These are phyloP conservation scores for Raja brachyura DNA, from an alignment of 2,113 vertebrate genomes.

Conservation along the genomic window DNA sequence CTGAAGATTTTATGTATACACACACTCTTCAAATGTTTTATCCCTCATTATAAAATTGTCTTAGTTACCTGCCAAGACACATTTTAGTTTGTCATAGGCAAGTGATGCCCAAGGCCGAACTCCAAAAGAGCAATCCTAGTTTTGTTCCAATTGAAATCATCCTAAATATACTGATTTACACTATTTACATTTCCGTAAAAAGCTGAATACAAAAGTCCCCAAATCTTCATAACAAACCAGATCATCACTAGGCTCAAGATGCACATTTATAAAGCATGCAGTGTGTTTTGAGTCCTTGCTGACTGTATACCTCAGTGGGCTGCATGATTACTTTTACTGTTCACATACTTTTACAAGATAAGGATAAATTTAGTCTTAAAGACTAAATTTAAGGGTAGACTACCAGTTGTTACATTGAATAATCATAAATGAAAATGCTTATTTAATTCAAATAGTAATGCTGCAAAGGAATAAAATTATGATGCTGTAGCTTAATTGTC, in stretches of 20 bases:
- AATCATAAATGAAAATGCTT: background rate
- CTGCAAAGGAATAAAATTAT: background rate
- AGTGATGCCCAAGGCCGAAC: background rate
- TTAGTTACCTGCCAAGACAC: background rate
- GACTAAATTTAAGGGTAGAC: background rate
- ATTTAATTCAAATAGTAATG: background rate
- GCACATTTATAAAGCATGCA: background rate
- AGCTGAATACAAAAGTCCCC: background rate
- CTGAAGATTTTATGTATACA: background rate
- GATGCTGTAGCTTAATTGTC: too few species aligned
- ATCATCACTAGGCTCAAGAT: background rate
- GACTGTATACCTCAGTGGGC: background rate
- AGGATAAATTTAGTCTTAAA: background rate
- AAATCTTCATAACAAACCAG: background rate
- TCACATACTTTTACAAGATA: constrained; percentile 1
- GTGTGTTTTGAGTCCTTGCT: background rate
- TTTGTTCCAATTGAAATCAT: background rate
- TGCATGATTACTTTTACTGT: background rate
- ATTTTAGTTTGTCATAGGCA: constrained; percentile 7
- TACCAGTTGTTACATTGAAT: background rate
- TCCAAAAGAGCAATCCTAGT: background rate
- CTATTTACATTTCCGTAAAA: constrained; percentile 26
- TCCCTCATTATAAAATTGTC: background rate
- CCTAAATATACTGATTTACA: background rate
- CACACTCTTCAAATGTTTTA: background rate